These are phyloP conservation scores for Tachystola acroxantha DNA, from an alignment of 2,888 invertebrate species.

Conservation along the genomic window DNA sequence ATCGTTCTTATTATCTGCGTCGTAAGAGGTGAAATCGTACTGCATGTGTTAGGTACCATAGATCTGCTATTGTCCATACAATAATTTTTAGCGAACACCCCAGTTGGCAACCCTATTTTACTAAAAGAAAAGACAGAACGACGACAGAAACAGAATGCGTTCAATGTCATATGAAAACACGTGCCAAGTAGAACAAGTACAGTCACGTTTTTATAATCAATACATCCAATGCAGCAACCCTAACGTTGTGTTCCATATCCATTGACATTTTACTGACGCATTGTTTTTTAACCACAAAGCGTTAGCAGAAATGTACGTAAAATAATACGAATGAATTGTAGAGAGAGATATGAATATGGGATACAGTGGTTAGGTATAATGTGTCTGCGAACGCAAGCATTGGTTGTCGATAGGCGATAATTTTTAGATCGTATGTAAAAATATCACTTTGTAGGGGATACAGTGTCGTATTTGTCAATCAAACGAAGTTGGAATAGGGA, in stretches of 20 bases:
- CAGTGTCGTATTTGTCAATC: not conserved
- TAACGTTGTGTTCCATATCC: not conserved
- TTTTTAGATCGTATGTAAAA: constrained; percentile 5
- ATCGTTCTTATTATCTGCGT: too few species aligned
- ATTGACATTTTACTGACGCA: not conserved
- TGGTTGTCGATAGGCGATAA: constrained; percentile 1
- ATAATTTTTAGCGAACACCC: too few species aligned
- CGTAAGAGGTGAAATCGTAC: too few species aligned
- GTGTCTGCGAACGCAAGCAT: not conserved
- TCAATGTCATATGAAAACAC: constrained; percentile 7
- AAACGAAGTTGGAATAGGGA: not conserved
- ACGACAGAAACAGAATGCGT: constrained; percentile 1
- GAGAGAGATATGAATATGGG: too few species aligned
- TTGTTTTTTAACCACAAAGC: not conserved
- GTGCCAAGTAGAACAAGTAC: constrained; percentile 2
- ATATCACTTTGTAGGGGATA: not conserved
- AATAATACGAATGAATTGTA: too few species aligned
- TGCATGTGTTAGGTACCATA: too few species aligned
- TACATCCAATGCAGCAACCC: not conserved
- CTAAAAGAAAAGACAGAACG: too few species aligned
- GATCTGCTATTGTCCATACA: too few species aligned
- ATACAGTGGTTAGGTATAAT: not conserved
- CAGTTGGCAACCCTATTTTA: too few species aligned
- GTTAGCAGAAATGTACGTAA: too few species aligned
- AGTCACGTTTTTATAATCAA: constrained; percentile 1